Evolutionary conservation across 2,888 invertebrate species (phyloP).

Genomic region (Ornithoptera priamus): DNA sequence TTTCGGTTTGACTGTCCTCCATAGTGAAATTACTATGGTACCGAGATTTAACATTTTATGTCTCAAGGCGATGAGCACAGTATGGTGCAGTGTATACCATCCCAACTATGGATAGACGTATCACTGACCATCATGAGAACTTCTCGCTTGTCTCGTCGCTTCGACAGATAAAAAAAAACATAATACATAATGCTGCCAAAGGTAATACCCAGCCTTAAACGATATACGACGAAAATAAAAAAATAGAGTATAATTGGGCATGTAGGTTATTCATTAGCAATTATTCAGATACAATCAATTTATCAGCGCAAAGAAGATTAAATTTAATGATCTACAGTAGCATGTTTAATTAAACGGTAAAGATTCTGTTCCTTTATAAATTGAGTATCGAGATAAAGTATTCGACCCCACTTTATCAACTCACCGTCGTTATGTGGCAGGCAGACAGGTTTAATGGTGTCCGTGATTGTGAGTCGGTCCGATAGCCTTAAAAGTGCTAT

Average conservation of each 20-base stretch:
- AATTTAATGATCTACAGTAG: slow-evolving; percentile 9
- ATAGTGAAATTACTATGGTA: too few species aligned
- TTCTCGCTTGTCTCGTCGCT: too few species aligned
- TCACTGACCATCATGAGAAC: too few species aligned
- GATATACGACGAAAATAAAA: background rate
- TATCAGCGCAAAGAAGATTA: background rate
- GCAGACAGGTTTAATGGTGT: slow-evolving; percentile 90
- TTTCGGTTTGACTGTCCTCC: too few species aligned
- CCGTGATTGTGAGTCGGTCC: slow-evolving; percentile 86
- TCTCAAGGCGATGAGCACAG: too few species aligned
- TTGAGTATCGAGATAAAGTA: background rate
- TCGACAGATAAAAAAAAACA: too few species aligned
- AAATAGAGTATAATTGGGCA: background rate
- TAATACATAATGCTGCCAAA: background rate
- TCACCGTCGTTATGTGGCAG: slow-evolving; percentile 84
- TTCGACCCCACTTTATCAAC: slow-evolving; percentile 18
- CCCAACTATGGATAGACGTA: too few species aligned
- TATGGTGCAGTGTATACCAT: too few species aligned
- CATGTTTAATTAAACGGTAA: slow-evolving; percentile 2
- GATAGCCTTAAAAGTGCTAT: slow-evolving; percentile 89
- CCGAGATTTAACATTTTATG: too few species aligned
- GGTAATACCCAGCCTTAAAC: background rate
- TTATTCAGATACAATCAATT: background rate
- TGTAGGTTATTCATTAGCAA: background rate
- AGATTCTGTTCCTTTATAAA: slow-evolving; percentile 10